phyloP scores from a whole-genome alignment of 2,888 invertebrate species.

The Gymnocheta viridis region DNA sequence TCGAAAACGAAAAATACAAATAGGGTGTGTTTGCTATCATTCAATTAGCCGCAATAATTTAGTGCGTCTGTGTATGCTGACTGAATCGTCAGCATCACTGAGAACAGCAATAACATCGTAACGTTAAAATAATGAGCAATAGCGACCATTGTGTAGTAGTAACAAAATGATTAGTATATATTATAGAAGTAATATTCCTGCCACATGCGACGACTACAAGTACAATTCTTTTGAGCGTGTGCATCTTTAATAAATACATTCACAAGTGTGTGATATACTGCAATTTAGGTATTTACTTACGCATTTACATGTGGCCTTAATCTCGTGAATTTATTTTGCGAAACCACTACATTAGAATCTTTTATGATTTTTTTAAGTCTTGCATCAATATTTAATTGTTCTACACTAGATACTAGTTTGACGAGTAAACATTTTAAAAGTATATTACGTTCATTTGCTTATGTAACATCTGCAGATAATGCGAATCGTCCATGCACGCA shows the following conservation, averaged over 20 bases:
- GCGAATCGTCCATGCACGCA: too few relatives aligned
- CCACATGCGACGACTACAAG: conserved; percentile 12
- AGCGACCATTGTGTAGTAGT: conserved; percentile 35
- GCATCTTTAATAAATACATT: background rate
- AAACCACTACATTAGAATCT: conserved; percentile 18
- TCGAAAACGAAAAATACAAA: background rate
- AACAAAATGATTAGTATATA: conserved; percentile 23
- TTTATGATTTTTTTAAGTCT: background rate
- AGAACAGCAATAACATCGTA: conserved; percentile 3
- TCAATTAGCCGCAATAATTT: background rate
- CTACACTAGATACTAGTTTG: conserved; percentile 7
- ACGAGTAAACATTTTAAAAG: background rate
- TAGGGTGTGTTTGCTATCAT: conserved; percentile 19
- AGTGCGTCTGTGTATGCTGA: conserved; percentile 17
- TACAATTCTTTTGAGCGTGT: background rate
- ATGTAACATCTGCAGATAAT: too few relatives aligned
- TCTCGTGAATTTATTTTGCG: conserved; percentile 52
- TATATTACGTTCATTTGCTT: too few relatives aligned
- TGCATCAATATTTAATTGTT: conserved; percentile 1
- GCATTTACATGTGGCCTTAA: conserved; percentile 49
- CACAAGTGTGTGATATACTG: background rate
- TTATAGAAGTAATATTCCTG: background rate
- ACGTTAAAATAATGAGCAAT: conserved; percentile 46
- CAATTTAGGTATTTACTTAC: conserved; percentile 14
- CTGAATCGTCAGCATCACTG: background rate